Evolutionary conservation across 2,113 vertebrate genomes (phyloP), one percentile per base, ranked within the genome.

Genomic region (Brachyistius frenatus): DNA sequence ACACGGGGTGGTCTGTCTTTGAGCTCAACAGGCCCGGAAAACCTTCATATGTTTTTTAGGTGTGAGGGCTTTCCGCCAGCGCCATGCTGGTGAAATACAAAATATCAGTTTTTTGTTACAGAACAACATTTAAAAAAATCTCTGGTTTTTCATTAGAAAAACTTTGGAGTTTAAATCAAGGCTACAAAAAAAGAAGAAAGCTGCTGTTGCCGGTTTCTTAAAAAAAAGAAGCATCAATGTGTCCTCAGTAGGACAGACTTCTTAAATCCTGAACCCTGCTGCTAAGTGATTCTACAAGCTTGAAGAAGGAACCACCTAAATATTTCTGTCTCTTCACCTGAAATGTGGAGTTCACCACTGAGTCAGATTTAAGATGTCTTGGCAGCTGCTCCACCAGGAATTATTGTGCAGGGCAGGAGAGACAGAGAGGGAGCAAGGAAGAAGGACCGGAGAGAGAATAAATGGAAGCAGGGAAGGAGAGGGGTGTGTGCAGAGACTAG

Each of bases 281-380:
- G 52, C 69, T 69, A 82, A 61, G 37, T 49, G 68, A 80, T 66
- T 80, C 57, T 71, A 49, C 49, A 1, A 23, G 60, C 64, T 52
- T 57, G 60, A 44, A 65, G 52, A 61, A n/a, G 32, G 44, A 82
- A 55, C 32, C n/a, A 50, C 2, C 64, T 35, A 44, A 71, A 73
- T 61, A 65, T 83, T 72, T 65, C 35, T 65, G 66, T 82, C 73
- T 74, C 62, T 73, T 71, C 0, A 1, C n/a, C 64, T 84, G 50
- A 85, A 77, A 78, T 76, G 71, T 68, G 57, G 55, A 74, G 64
- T 65, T 68, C 5, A 10, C 62, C 41, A 57, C 73, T 31, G 72
- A 76, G 68, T 58, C 67, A 58, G 71, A 84, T 86, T 81, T 64
- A 71, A 83, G 81, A 81, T 76, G 62, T 63, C 67, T 61, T 77